These are phyloP conservation scores for Apteryx mantelli DNA, from an alignment of 2,113 vertebrate species.

Conservation along the genomic window DNA sequence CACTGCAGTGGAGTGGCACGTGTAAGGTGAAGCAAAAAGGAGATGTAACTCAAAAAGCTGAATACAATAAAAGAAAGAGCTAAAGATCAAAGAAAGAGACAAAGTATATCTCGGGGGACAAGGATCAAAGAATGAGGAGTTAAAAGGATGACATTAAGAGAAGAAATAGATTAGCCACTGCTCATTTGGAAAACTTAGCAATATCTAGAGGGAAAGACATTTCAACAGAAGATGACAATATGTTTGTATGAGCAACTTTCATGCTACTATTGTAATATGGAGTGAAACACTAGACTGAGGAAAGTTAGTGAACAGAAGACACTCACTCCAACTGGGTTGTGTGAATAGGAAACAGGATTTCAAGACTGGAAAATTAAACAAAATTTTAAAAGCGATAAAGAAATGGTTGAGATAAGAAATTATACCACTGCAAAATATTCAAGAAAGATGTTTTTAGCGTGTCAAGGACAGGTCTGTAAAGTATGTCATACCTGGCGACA, in stretches of 20 bases:
- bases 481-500: not conserved
- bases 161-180: not conserved
- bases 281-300: not conserved
- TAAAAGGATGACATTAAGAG: not conserved
- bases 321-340: not conserved
- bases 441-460: not conserved
- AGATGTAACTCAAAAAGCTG: not conserved
- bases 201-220: not conserved
- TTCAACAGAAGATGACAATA: not conserved
- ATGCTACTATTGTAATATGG: not conserved
- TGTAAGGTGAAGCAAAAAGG: not conserved
- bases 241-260: not conserved
- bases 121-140: slow-evolving; percentile 20
- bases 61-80: slow-evolving; percentile 10
- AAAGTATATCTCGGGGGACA: not conserved
- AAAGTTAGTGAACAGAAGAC: not conserved
- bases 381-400: not conserved
- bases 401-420: not conserved
- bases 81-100: slow-evolving; percentile 45
- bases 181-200: not conserved
- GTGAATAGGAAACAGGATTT: not conserved
- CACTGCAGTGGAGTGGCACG: not conserved
- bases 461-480: not conserved
- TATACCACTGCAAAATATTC: not conserved
- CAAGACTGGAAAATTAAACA: not conserved